A percentile compares a stretch with the other conserved stretches of the same genome.
These are phyloP conservation scores for Epirrhoe tristata DNA, from an alignment of 2,888 invertebrate genomes.

Conservation along the genomic window DNA sequence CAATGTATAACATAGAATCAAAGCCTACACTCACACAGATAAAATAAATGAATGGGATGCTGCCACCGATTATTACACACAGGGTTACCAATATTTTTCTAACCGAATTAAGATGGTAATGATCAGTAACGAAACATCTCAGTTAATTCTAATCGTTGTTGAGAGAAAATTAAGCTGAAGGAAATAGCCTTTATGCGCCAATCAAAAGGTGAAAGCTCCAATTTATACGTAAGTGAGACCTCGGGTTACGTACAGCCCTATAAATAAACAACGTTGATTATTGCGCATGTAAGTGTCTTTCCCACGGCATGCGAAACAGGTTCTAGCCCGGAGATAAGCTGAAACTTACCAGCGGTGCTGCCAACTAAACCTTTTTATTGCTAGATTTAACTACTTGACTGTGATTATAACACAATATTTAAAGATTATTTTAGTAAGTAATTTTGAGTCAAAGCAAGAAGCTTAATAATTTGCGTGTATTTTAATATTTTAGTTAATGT, in stretches of 20 bases:
- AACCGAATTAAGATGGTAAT: slow-evolving; percentile 39
- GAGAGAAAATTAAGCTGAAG: slow-evolving; percentile 38
- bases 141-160: slow-evolving; percentile 40
- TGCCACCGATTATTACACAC: slow-evolving; percentile 63
- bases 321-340: slow-evolving; percentile 76
- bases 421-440: not conserved
- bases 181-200: slow-evolving; percentile 42
- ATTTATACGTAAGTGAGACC: slow-evolving; percentile 49
- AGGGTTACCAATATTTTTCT: slow-evolving; percentile 61
- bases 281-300: slow-evolving; percentile 76
- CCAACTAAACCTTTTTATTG: slow-evolving; percentile 19
- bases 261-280: slow-evolving; percentile 75
- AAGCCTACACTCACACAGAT: slow-evolving; percentile 42
- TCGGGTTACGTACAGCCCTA: slow-evolving; percentile 65
- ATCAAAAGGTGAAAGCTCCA: slow-evolving; percentile 57
- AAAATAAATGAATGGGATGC: slow-evolving; percentile 74
- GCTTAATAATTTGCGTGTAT: no score
- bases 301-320: slow-evolving; percentile 83
- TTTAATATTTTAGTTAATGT: no score
- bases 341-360: slow-evolving; percentile 63
- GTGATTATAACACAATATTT: not conserved
- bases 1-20: slow-evolving; percentile 48
- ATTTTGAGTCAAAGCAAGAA: no score
- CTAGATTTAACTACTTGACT: not conserved
- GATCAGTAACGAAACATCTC: slow-evolving; percentile 36